These are phyloP conservation scores for Hydriomena furcata DNA, from an alignment of 2,888 invertebrate genomes.

Conservation along the genomic window DNA sequence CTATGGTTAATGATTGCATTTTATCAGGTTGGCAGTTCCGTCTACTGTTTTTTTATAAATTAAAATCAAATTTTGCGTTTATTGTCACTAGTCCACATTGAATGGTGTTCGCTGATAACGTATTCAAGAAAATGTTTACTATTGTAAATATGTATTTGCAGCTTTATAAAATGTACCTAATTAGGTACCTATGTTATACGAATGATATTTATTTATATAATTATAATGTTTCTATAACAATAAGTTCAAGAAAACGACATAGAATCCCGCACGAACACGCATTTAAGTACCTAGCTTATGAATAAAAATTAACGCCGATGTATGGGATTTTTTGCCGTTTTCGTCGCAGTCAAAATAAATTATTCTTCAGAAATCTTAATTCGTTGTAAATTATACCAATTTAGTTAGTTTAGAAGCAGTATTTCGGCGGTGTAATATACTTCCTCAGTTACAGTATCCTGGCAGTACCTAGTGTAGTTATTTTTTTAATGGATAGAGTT, in stretches of 20 bases:
- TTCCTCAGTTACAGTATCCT: slow-evolving; percentile 65
- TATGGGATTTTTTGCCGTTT: slow-evolving; percentile 61
- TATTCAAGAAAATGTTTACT: slow-evolving; percentile 37
- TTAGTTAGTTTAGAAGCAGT: slow-evolving; percentile 72
- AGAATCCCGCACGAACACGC: slow-evolving; percentile 54
- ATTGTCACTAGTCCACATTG: neutral
- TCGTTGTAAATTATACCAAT: slow-evolving; percentile 68
- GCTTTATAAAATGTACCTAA: slow-evolving; percentile 70
- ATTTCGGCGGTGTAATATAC: slow-evolving; percentile 68
- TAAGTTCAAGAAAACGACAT: slow-evolving; percentile 60
- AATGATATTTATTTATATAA: slow-evolving; percentile 66
- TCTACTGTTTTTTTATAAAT: no score
- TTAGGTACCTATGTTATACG: slow-evolving; percentile 62
- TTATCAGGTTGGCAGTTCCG: slow-evolving; percentile 3
- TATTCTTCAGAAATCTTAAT: slow-evolving; percentile 57
- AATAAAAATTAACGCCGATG: slow-evolving; percentile 37
- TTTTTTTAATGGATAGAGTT: slow-evolving; percentile 66
- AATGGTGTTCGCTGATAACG: slow-evolving; percentile 50
- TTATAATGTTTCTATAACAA: slow-evolving; percentile 54
- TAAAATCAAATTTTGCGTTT: no score
- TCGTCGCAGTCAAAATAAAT: slow-evolving; percentile 58
- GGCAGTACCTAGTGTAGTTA: slow-evolving; percentile 56
- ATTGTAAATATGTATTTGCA: slow-evolving; percentile 54
- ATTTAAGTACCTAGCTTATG: slow-evolving; percentile 57
- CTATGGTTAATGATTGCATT: neutral